A percentile compares a stretch with the other conserved stretches of the same genome.
Evolutionary conservation across 2,888 invertebrate genomes (phyloP).

Genomic region (Rotaria socialis): DNA sequence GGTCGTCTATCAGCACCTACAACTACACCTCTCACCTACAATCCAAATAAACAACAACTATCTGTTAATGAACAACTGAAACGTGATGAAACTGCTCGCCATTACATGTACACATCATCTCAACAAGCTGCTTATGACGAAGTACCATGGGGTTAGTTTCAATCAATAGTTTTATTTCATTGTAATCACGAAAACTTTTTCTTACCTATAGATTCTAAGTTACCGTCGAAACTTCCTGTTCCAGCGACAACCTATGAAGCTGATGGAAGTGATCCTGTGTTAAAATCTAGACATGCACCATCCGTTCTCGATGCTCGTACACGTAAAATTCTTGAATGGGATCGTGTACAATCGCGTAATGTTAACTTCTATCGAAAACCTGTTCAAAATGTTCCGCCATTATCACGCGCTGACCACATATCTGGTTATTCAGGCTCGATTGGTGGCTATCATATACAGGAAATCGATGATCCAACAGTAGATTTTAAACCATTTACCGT

Average conservation of each 20-base stretch:
- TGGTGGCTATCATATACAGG: conserved; percentile 37
- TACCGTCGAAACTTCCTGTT: conserved; percentile 33
- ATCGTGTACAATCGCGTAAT: conserved; percentile 39
- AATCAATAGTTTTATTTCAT: background rate
- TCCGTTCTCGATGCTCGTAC: background rate
- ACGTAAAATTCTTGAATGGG: conserved; percentile 39
- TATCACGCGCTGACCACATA: background rate
- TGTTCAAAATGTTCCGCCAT: conserved; percentile 32
- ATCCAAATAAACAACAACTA: background rate
- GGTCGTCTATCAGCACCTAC: background rate
- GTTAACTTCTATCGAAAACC: conserved; percentile 31
- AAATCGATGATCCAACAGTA: conserved; percentile 40
- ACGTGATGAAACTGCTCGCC: conserved; percentile 4
- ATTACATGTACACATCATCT: conserved; percentile 34
- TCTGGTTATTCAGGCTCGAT: conserved; percentile 41
- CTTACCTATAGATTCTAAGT: background rate
- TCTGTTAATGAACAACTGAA: background rate
- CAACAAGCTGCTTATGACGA: conserved; percentile 6
- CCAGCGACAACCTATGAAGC: conserved; percentile 42
- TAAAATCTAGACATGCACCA: background rate
- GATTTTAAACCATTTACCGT: conserved; percentile 41
- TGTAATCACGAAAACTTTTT: background rate
- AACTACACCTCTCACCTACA: background rate
- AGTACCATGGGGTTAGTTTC: conserved; percentile 7
- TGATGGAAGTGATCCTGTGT: conserved; percentile 40